Evolutionary conservation across 2,888 invertebrate genomes (phyloP).

Genomic region (Lepidonotus clava): DNA sequence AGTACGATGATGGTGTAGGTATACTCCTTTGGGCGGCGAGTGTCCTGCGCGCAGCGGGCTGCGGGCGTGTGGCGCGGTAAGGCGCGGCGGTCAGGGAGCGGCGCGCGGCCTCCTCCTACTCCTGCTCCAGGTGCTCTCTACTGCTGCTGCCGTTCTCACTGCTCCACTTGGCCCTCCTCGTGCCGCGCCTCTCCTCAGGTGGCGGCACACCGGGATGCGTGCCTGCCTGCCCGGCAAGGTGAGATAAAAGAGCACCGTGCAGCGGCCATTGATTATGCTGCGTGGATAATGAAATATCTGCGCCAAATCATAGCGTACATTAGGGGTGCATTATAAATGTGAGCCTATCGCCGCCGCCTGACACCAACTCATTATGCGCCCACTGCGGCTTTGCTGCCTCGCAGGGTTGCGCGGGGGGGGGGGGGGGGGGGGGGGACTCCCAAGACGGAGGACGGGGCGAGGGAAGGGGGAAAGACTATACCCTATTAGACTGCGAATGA

Average conservation of each 20-base stretch:
- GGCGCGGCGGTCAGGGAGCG: no score
- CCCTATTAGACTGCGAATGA: background rate
- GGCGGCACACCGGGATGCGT: background rate
- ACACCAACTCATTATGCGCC: background rate
- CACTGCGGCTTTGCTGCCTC: background rate
- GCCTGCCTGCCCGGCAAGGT: background rate
- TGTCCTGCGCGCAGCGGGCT: no score
- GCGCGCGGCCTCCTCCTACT: background rate
- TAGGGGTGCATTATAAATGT: constrained; percentile 12
- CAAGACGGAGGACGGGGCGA: background rate
- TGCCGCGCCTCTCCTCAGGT: background rate
- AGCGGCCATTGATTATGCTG: constrained; percentile 21
- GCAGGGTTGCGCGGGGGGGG: background rate
- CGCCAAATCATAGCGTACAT: constrained; percentile 35
- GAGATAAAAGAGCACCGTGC: constrained; percentile 26
- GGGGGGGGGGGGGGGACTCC: background rate
- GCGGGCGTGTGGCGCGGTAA: no score
- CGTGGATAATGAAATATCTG: constrained; percentile 31
- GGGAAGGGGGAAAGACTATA: background rate
- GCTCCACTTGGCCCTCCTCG: background rate
- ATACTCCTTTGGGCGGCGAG: no score
- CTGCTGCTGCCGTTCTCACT: background rate
- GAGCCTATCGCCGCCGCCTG: background rate
- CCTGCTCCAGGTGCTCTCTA: background rate
- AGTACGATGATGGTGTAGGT: no score